Evolutionary conservation across 2,113 vertebrate genomes (phyloP).

Genomic region (Neogobius melanostomus): DNA sequence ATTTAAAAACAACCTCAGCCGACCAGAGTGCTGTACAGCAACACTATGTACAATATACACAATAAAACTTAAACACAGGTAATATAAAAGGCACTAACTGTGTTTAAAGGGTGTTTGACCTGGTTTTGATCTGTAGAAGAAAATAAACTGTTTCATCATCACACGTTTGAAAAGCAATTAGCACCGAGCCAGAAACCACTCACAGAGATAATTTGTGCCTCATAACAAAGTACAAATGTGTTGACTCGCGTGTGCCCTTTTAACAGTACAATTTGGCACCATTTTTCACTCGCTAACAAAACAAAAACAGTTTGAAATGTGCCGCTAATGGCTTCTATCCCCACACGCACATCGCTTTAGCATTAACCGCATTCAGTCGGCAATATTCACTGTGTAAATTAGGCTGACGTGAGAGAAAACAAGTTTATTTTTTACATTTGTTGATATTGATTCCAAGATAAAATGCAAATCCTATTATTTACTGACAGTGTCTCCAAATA

Average conservation of each 20-base stretch:
- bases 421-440: too few species aligned
- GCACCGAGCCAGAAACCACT: neutral
- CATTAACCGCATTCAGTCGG: too few species aligned
- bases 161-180: neutral
- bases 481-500: too few species aligned
- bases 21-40: too few species aligned
- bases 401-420: too few species aligned
- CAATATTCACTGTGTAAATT: too few species aligned
- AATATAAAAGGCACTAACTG: too few species aligned
- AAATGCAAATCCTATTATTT: too few species aligned
- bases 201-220: neutral
- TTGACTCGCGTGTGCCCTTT: neutral
- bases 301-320: neutral
- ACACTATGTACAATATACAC: too few species aligned
- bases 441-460: too few species aligned
- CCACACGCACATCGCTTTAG: neutral
- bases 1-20: too few species aligned
- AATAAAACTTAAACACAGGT: too few species aligned
- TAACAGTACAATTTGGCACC: neutral
- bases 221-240: neutral
- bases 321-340: neutral
- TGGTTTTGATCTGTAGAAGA: neutral
- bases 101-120: neutral
- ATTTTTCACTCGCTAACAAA: neutral
- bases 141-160: neutral